Conservation (phyloP, 2,888 invertebrate genomes). For the Fragum fragum region DNA sequence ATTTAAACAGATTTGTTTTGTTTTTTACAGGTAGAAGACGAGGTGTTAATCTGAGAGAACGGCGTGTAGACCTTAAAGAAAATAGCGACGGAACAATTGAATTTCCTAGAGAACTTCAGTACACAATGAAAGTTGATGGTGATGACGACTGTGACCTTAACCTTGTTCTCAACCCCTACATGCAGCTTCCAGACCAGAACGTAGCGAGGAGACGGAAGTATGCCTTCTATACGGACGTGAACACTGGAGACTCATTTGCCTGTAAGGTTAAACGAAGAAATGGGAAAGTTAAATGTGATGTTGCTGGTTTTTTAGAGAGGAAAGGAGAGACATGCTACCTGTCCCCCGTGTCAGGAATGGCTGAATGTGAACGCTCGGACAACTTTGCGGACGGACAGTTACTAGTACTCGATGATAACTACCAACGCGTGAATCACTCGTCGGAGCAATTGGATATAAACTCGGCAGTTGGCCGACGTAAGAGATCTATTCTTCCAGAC, state of each 20-base stretch:
- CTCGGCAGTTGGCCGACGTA: not conserved
- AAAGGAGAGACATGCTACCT: constrained; percentile 1
- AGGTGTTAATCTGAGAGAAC: not conserved
- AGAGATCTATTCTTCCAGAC: not conserved
- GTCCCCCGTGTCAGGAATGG: not conserved
- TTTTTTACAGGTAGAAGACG: not conserved
- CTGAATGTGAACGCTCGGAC: constrained; percentile 8
- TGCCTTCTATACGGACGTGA: not conserved
- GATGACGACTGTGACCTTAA: not conserved
- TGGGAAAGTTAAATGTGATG: not conserved
- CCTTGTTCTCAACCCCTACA: constrained; percentile 2
- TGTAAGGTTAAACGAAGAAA: not conserved
- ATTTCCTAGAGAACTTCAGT: constrained; percentile 12
- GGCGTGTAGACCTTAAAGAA: not conserved
- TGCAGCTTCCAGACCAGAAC: not conserved
- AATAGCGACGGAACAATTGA: not conserved
- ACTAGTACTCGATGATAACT: not conserved
- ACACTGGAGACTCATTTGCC: constrained; percentile 3
- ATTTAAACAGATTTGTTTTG: too few relatives aligned
- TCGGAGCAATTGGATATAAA: not conserved
- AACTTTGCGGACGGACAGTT: not conserved
- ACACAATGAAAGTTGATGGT: constrained; percentile 2
- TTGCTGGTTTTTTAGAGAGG: constrained; percentile 2
- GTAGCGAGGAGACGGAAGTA: not conserved
- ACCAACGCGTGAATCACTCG: not conserved